Evolutionary conservation across 2,888 invertebrate species (phyloP).

Genomic region (Drosophila crucigera): DNA sequence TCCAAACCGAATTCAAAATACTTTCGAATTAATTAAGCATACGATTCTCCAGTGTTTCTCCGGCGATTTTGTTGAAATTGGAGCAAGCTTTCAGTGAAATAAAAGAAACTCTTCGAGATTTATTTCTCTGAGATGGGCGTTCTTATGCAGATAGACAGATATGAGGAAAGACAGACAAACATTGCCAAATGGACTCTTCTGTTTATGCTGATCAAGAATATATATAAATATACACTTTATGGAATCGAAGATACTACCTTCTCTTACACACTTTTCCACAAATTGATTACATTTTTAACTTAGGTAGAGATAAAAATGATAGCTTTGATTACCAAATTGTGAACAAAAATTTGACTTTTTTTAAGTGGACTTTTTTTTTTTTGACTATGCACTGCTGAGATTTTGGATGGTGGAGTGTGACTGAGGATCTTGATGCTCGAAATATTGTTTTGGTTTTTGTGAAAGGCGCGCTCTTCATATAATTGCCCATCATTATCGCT

Average conservation of each 20-base stretch:
- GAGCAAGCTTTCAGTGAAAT: neutral
- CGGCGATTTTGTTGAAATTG: too few species aligned
- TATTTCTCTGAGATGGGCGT: too few species aligned
- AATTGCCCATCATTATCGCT: constrained; percentile 80
- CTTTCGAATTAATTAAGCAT: neutral
- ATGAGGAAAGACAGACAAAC: too few species aligned
- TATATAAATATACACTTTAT: neutral
- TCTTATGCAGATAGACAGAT: too few species aligned
- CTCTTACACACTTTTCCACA: neutral
- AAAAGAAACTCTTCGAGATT: neutral
- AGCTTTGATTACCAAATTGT: neutral
- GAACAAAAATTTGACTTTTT: neutral
- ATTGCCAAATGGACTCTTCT: neutral
- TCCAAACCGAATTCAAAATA: neutral
- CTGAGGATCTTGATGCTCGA: constrained; percentile 14
- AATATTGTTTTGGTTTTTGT: constrained; percentile 27
- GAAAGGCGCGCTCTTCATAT: constrained; percentile 60
- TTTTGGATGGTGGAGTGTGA: neutral
- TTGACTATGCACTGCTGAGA: neutral
- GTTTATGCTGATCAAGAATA: neutral
- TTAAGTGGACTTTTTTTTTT: constrained; percentile 5
- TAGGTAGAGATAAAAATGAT: neutral
- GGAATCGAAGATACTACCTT: neutral
- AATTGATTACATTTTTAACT: neutral
- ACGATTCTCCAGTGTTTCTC: too few species aligned